Evolutionary conservation across 2,113 vertebrate species (phyloP), one percentile per base, ranked within the genome.

Genomic region (Ophiodon elongatus): DNA sequence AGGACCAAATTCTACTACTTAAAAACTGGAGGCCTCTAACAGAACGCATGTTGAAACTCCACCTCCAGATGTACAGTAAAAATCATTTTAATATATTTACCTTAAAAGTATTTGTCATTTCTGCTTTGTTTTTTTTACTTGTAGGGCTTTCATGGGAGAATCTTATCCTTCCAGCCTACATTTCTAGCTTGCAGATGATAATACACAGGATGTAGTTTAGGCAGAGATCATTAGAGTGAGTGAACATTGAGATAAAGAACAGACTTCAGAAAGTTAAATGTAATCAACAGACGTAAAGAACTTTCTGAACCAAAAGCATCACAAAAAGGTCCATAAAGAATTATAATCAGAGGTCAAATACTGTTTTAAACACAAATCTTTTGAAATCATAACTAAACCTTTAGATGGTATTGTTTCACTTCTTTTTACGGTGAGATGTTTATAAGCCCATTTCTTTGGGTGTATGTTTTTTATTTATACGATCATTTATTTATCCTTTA

Each of bases 21-120:
- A 11, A 19, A 2, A 64, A 43, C 66, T 73, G 54, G 68, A 69
- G 23, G 27, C 7, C 41, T 14, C 15, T 54, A 23, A 78, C 43
- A 73, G n/a, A 83, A 77, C 25, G 54, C 15, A 29, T 35, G 25
- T 31, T 59, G 13, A 74, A 74, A 62, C 11, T 31, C 29, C n/a
- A 39, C 19, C 5, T 39, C 35, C 19, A 41, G 4, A 39, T 1
- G 17, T 1, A 54, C 62, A 60, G 25, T 27, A 73, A 73, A 60
- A 60, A 23, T 33, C 4, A 31, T 45, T 45, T 33, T 8, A 4
- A 45, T 43, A 39, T 25, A 27, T 21, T 27, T 23, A 29, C 47
- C 8, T 54, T 37, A 35, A 33, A 70, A 70, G 29, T 54, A 1
- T 70, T n/a, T 19, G 8, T 39, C 7, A 39, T 71, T 56, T 39